Evolutionary conservation across 2,113 vertebrate genomes (phyloP).

Genomic region (Erythrocercus mccallii): DNA sequence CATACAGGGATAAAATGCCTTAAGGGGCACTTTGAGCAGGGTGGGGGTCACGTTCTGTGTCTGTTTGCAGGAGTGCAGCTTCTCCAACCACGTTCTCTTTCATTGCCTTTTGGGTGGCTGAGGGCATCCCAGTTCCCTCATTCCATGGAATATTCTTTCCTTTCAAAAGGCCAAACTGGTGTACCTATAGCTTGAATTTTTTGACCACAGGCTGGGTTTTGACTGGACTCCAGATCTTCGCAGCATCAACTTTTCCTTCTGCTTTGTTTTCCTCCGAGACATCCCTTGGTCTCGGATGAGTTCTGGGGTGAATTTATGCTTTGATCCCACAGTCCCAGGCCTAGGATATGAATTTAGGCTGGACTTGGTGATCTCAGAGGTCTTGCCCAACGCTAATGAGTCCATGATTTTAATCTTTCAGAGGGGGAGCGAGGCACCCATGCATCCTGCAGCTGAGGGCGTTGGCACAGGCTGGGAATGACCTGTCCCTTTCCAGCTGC

Average conservation of each 20-base stretch:
- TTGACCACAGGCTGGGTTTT: not conserved
- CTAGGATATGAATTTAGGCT: not conserved
- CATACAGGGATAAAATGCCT: not conserved
- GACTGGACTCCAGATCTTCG: not conserved
- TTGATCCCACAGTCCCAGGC: not conserved
- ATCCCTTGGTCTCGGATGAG: accelerated
- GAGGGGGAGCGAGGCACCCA: not conserved
- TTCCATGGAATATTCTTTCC: not conserved
- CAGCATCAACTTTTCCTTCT: not conserved
- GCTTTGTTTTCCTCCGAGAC: not conserved
- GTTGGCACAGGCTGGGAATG: not conserved
- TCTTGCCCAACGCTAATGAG: accelerated
- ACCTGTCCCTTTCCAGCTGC: not conserved
- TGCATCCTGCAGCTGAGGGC: accelerated
- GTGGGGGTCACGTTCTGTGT: not conserved
- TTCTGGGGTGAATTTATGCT: not conserved
- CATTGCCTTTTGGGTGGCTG: not conserved
- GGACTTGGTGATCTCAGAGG: not conserved
- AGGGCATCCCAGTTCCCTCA: not conserved
- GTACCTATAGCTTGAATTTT: not conserved
- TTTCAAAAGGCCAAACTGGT: not conserved
- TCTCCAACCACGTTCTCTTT: not conserved
- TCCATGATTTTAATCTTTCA: not conserved
- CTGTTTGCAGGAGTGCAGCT: slow-evolving; percentile 1
- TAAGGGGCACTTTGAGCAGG: not conserved